Percentiles rank a stretch among this genome's conserved stretches.
Evolutionary conservation across 2,113 vertebrate species (phyloP).

Genomic region (Pachypanchax playfairii): DNA sequence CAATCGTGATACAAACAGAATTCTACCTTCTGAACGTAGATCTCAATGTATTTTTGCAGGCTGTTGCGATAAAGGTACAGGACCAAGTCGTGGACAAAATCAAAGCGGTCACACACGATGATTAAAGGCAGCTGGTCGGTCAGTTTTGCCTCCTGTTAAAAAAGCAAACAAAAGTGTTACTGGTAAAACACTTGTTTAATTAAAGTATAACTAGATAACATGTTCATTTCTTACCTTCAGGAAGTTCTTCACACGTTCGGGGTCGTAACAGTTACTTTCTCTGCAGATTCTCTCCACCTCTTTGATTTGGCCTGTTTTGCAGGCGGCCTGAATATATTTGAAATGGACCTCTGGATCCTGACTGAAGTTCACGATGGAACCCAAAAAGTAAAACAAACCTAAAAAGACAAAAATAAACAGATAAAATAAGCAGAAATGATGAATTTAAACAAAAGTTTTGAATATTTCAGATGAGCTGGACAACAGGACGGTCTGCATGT

Average conservation of each 20-base stretch:
- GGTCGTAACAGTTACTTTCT: constrained; percentile 98
- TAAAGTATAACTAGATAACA: background rate
- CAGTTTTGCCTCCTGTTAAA: constrained; percentile 92
- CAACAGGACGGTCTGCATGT: no score
- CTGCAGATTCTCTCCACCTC: constrained; percentile 99
- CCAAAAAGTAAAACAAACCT: constrained; percentile 99
- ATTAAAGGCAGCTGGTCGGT: constrained; percentile 98
- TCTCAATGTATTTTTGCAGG: constrained; percentile 98
- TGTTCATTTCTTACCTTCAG: constrained; percentile 85
- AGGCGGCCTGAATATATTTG: constrained; percentile 98
- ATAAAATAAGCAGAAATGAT: no score
- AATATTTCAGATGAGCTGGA: no score
- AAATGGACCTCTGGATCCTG: constrained; percentile 99
- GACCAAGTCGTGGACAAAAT: constrained; percentile 98
- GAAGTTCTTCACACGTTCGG: constrained; percentile 98
- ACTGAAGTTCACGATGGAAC: constrained; percentile 99
- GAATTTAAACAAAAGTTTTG: background rate
- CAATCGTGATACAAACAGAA: background rate
- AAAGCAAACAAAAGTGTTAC: background rate
- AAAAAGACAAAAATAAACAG: constrained; percentile 24
- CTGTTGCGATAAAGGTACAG: constrained; percentile 99
- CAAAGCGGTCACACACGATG: constrained; percentile 98
- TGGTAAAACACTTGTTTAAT: background rate
- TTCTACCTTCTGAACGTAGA: constrained; percentile 97
- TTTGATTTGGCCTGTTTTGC: constrained; percentile 98